Base-by-base conservation (phyloP, 2,797 vertebrate genomes). In the Aldrovandia affinis region DNA sequence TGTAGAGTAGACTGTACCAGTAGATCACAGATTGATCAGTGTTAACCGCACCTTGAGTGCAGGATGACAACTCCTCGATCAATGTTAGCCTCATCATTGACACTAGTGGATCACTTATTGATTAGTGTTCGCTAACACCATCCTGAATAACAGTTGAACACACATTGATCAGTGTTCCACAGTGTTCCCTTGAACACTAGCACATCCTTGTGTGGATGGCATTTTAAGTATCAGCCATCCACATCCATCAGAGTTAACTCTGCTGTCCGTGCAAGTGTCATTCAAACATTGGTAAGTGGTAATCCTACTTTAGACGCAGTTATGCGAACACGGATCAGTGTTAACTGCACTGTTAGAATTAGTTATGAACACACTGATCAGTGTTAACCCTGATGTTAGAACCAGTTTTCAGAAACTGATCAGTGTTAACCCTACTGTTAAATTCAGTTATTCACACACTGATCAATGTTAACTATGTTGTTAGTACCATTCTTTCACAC, bases 401-500 rank as follows among this genome's bases (percentile, higher is more conserved):
- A 36, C 61, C 50, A 65, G 81, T 86, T 86, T 81, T 89, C 81
- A 87, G 50, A 78, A 61, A 83, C 84, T 84, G 82, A 86, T 81
- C 82, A 87, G 81, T 82, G 70, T 86, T 87, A 3, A 88, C 87
- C 88, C 81, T 79, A 86, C 68, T 73, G 80, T 85, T 89, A 81
- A 87, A 85, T 85, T 55, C 73, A 47, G 81, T 85, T 81, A 70
- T 68, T 63, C 30, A 8, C 63, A 57, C 82, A 86, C 82, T 59
- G 28, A 73, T 83, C 25, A 78, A 18, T 78, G 73, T 78, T 83
- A 59, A 63, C 36, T 55, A 36, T 61, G 22, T 15, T 63, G 54
- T 83, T n/a, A 63, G 68, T 83, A 44, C 36, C 25, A 36, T 80
- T 86, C 88, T 83, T 80, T 85, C 78, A 85, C 50, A 79, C 65